These are phyloP conservation scores for Eupelmus urozonus DNA, from an alignment of 2,888 invertebrate species.

Conservation along the genomic window DNA sequence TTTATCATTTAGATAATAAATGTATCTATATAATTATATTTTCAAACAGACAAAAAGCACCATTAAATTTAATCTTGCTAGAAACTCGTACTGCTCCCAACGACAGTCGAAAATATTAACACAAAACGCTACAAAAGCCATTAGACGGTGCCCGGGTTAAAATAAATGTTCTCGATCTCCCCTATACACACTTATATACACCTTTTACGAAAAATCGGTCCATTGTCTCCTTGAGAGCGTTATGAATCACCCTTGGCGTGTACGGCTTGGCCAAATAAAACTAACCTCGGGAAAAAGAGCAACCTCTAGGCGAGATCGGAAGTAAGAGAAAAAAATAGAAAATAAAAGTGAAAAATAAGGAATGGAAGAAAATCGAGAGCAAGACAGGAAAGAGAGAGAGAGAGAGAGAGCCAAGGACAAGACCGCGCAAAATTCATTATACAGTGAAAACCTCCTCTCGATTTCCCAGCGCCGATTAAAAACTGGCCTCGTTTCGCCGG, in stretches of 20 bases:
- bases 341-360: background rate
- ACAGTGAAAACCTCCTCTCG: too few species aligned
- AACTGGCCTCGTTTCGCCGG: conserved; percentile 41
- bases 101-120: conserved; percentile 30
- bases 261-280: conserved; percentile 20
- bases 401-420: conserved; percentile 10
- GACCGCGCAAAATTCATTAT: background rate
- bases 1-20: too few species aligned
- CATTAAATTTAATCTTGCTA: background rate
- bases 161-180: conserved; percentile 24
- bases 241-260: conserved; percentile 41
- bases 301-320: conserved; percentile 8
- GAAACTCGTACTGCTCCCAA: background rate
- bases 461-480: conserved; percentile 37
- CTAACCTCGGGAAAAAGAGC: conserved; percentile 19
- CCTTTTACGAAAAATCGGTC: conserved; percentile 37
- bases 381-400: background rate
- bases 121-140: conserved; percentile 5
- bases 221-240: conserved; percentile 29
- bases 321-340: background rate
- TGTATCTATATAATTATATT: too few species aligned
- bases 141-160: conserved; percentile 4
- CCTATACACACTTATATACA: background rate
- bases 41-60: background rate
- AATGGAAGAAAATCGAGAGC: background rate